phyloP scores from a whole-genome alignment of 2,797 vertebrate species.

The Channa striata region DNA sequence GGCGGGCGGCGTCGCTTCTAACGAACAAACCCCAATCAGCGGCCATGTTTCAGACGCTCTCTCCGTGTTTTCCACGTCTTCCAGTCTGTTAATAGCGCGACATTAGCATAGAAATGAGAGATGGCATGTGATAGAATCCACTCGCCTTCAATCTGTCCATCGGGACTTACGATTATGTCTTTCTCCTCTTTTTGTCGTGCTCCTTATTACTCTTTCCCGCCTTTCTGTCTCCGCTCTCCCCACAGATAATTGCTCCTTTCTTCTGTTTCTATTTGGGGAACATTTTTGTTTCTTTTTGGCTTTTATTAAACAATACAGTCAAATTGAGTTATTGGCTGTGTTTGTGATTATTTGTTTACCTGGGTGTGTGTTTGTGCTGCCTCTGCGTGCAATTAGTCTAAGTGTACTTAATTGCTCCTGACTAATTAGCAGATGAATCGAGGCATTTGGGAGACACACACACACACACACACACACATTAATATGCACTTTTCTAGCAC shows the following conservation, averaged over 20 bases:
- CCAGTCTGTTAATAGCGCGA: conserved; percentile 79
- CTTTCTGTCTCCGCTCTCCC: conserved; percentile 15
- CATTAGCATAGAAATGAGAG: conserved; percentile 95
- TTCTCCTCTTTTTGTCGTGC: conserved; percentile 59
- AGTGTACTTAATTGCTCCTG: conserved; percentile 76
- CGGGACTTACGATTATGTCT: conserved; percentile 78
- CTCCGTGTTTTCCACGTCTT: conserved; percentile 35
- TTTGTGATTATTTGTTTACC: conserved; percentile 73
- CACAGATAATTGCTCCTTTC: conserved; percentile 19
- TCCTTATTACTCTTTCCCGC: conserved; percentile 56
- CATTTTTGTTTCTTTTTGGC: conserved; percentile 2
- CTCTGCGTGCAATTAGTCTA: conserved; percentile 71
- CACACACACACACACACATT: conserved; percentile 6
- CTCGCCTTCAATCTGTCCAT: conserved; percentile 78
- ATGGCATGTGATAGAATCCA: conserved; percentile 87
- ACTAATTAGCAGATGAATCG: conserved; percentile 79
- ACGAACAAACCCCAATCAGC: conserved; percentile 72
- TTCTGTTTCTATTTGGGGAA: conserved; percentile 24
- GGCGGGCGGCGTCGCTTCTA: too few relatives aligned
- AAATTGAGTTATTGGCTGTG: conserved; percentile 41
- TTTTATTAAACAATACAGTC: conserved; percentile 42
- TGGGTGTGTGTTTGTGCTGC: conserved; percentile 56
- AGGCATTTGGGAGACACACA: conserved; percentile 67
- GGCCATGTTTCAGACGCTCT: conserved; percentile 58
- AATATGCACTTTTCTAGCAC: conserved; percentile 54